Evolutionary conservation across 1,140 invertebrate species (phyloP), one percentile per base, ranked within the genome.

Genomic region (Pteromalus puparum): DNA sequence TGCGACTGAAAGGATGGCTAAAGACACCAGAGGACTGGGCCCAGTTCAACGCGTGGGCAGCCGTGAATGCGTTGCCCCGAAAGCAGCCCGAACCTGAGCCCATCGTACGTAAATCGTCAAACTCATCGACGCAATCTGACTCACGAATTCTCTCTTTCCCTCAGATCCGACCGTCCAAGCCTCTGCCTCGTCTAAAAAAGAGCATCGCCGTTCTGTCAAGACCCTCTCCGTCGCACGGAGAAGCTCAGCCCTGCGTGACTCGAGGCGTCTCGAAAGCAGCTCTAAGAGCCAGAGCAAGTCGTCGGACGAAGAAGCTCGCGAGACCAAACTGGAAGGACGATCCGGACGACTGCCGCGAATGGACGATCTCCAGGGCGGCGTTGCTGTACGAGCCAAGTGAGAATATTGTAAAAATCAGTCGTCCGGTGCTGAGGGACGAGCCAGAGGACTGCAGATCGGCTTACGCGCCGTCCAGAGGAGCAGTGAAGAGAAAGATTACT

Each of bases 21-120:
- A 74, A 87, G 38, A 90, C 89, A 1, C 83, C 87, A 9, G 87
- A 86, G 1, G 89, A 90, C 74, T 90, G 90, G 90, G 84, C 80
- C 0, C 79, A 82, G 81, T 90, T 90, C 68, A 48, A 90, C 61
- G 85, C 83, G 26, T 90, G 90, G 90, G 89, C 85, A 0, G 76
- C 85, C 30, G 28, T 84, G 2, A 90, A 88, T 24, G 89, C 89
- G 1, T 18, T 61, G 34, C 90, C 90, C 1, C 86, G 74, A 79
- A 87, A 88, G 48, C 46, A 85, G 42, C 87, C 84, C 0, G 83
- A 87, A 70, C 87, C 86, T 0, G 83, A 86, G 46, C 84, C 87
- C 1, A 83, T 89, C 26, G 89, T 89, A 72, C 70, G 82, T 86
- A 75, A 53, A 53, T 0, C 18, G 4, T 1, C 30, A 73, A 68